A percentile compares a stretch with the other conserved stretches of the same genome.
phyloP scores from a whole-genome alignment of 2,888 invertebrate genomes.

The Eudemis profundana region DNA sequence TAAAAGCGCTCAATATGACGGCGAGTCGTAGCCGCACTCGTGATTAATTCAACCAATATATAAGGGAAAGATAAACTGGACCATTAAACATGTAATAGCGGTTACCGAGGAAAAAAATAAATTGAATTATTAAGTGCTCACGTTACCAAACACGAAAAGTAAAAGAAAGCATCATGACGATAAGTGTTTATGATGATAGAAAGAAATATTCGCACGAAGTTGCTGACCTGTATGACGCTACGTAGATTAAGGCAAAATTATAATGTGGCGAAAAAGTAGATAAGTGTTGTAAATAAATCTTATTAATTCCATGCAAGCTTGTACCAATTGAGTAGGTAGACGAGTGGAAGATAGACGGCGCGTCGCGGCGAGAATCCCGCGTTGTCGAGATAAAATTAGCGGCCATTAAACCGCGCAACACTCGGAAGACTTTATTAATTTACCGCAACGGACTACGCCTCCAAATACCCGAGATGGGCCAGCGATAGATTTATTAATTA shows the following conservation, averaged over 20 bases:
- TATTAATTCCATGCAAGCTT: slow-evolving; percentile 35
- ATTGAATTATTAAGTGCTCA: slow-evolving; percentile 57
- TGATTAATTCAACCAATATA: slow-evolving; percentile 63
- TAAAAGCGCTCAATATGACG: slow-evolving; percentile 45
- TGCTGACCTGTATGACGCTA: not conserved
- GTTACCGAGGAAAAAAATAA: slow-evolving; percentile 56
- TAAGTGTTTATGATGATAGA: slow-evolving; percentile 5
- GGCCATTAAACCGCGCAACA: slow-evolving; percentile 80
- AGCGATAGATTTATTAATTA: slow-evolving; percentile 81
- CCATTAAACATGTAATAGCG: slow-evolving; percentile 61
- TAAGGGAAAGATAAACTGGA: slow-evolving; percentile 59
- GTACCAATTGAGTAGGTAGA: slow-evolving; percentile 18
- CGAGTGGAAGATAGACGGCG: slow-evolving; percentile 33
- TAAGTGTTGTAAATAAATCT: not conserved
- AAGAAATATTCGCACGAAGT: not conserved
- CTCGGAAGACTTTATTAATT: slow-evolving; percentile 84
- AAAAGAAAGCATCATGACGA: slow-evolving; percentile 1
- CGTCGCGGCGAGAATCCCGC: slow-evolving; percentile 57
- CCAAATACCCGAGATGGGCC: slow-evolving; percentile 71
- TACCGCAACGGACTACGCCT: slow-evolving; percentile 75
- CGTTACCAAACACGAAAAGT: slow-evolving; percentile 48
- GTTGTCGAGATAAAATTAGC: slow-evolving; percentile 81
- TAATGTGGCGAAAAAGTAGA: not conserved
- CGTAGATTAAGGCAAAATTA: not conserved
- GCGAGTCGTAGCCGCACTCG: slow-evolving; percentile 50